Evolutionary conservation across 2,888 invertebrate genomes (phyloP).

Genomic region (Macrostomum cliftonense): DNA sequence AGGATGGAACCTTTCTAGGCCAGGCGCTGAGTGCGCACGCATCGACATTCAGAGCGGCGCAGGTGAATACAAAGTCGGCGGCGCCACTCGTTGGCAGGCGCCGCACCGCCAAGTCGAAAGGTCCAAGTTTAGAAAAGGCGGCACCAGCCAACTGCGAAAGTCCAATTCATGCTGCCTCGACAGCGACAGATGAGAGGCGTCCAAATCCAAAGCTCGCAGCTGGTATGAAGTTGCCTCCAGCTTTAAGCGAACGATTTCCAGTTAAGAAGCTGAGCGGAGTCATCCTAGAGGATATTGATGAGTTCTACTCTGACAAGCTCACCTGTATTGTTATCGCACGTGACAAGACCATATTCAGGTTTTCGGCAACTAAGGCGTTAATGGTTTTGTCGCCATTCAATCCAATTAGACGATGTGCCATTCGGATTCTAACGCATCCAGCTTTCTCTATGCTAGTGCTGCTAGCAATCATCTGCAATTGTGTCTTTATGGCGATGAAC

Average conservation of each 20-base stretch:
- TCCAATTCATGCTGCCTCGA: too few species aligned
- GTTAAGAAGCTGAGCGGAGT: constrained; percentile 70
- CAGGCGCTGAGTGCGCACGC: too few species aligned
- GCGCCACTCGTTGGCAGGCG: too few species aligned
- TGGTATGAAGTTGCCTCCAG: constrained; percentile 80
- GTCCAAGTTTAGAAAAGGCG: too few species aligned
- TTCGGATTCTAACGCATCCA: constrained; percentile 87
- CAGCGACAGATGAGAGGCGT: too few species aligned
- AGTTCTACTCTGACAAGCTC: constrained; percentile 52
- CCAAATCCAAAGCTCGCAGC: constrained; percentile 89
- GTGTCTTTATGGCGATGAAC: constrained; percentile 74
- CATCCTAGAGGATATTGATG: constrained; percentile 93
- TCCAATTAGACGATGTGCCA: constrained; percentile 86
- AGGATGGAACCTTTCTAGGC: too few species aligned
- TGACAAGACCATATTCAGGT: constrained; percentile 96
- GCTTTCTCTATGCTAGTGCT: constrained; percentile 85
- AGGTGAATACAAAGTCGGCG: too few species aligned
- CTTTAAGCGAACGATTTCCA: constrained; percentile 79
- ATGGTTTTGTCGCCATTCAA: constrained; percentile 90
- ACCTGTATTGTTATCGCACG: constrained; percentile 95
- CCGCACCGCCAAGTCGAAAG: too few species aligned
- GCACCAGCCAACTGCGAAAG: too few species aligned
- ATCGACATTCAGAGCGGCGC: too few species aligned
- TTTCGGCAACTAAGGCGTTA: constrained; percentile 85
- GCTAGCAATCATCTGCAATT: constrained; percentile 91